Base-by-base conservation (phyloP, 1,140 invertebrate species). In the Drosophila kohkoa region DNA sequence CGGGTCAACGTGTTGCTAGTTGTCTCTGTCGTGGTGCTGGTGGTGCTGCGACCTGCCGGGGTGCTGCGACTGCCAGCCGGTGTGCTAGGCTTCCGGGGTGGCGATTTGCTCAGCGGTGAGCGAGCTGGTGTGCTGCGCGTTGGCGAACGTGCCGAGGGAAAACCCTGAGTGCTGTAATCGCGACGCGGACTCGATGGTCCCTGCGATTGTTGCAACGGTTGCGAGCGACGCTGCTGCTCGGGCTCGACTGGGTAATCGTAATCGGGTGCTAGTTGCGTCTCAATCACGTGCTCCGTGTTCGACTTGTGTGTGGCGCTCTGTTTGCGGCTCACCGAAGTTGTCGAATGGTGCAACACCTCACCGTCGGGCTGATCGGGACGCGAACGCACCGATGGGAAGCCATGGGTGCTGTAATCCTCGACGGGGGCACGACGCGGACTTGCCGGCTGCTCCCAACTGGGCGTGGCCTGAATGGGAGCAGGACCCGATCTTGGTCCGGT, bases 241-340 rank as follows among this genome's bases (percentile, higher is more conserved):
- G 52, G 63, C 13, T 77, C 77, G 8, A 15, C 41, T 11, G 5
- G 10, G 7, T 11, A 32, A 5, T 32, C 13, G 5, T 16, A 2
- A 4, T 72, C 52, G 11, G 16, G 49, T 45, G 82, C 90, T 45
- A 90, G 49, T 52, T 91, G 81, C 8, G 90, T 91, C 72, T 91
- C 90, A 45, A 91, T 81, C 41, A 83, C 72, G 20, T 74, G 83
- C 55, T 92, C 90, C 20, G 79, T 75, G 49, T 90, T 82, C 5
- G 82, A 77, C 43, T 87, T 82, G 10, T 77, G 76, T 16, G 67
- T 91, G 49, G 58, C 75, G 7, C 63, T 82, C 16, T 70, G 79
- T 43, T 77, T 73, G 49, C 62, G 32, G 5, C 54, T 57, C 13
- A 16, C 16, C 15, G 15, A 85, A 15, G 69, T 65, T 1, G 63